A percentile compares a stretch with the other conserved stretches of the same genome.
These are phyloP conservation scores for Phyllostomus discolor DNA, from an alignment of 2,113 vertebrate genomes.

Conservation along the genomic window DNA sequence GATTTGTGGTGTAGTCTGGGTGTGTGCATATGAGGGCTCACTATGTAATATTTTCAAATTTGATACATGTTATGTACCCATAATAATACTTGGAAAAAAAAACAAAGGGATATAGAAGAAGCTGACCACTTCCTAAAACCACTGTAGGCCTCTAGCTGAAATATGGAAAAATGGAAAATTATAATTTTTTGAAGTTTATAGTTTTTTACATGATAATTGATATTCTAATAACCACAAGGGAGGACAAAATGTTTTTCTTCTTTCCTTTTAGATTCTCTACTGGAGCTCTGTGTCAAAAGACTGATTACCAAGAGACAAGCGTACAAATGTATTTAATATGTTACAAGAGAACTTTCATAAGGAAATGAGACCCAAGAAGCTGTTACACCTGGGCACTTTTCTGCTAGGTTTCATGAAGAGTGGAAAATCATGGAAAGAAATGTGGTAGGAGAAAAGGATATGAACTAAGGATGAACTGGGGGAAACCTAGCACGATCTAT, in stretches of 20 bases:
- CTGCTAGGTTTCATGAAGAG: neutral
- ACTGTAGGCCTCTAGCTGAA: neutral
- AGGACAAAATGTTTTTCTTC: neutral
- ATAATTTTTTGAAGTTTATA: neutral
- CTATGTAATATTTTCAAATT: neutral
- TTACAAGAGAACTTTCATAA: neutral
- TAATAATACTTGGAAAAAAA: neutral
- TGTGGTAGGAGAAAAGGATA: neutral
- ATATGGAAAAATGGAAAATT: neutral
- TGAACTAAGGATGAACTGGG: neutral
- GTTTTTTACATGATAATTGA: neutral
- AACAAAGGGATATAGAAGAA: neutral
- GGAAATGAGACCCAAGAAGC: neutral
- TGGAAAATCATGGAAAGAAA: neutral
- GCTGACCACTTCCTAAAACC: neutral
- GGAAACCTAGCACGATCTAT: neutral
- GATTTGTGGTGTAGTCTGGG: neutral
- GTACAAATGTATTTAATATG: neutral
- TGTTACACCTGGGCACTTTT: neutral
- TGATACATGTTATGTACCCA: neutral
- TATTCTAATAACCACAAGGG: neutral
- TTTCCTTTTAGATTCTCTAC: neutral
- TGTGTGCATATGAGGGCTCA: neutral
- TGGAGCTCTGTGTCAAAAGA: neutral
- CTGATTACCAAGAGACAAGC: neutral